Conservation (phyloP, 30 jellyfish, hydroid and myxozoan genomes). For the Mastigias papua region DNA sequence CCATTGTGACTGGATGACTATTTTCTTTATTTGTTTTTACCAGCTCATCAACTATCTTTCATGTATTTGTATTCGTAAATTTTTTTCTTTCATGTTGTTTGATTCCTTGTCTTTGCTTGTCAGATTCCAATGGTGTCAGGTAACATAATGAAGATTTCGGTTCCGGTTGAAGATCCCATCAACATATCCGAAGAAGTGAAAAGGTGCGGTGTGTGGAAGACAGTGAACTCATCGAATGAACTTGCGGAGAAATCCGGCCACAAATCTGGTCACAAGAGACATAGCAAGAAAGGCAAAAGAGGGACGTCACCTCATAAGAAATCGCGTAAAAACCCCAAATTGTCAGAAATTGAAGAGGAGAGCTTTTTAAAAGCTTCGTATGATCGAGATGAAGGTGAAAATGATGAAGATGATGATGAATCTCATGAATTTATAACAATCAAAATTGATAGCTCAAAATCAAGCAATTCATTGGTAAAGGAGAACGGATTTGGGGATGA, state of each 20-base stretch:
- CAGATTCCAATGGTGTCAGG: slow-evolving; percentile 78
- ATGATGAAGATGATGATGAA: slow-evolving; percentile 38
- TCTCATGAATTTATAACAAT: slow-evolving; percentile 68
- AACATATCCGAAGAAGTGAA: slow-evolving; percentile 77
- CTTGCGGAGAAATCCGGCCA: slow-evolving; percentile 41
- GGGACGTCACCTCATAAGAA: not conserved
- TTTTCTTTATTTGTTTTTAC: no score
- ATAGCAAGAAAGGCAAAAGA: slow-evolving; percentile 6
- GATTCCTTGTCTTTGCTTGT: no score
- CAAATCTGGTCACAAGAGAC: slow-evolving; percentile 14
- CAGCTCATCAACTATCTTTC: no score
- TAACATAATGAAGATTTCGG: slow-evolving; percentile 69
- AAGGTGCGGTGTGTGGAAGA: slow-evolving; percentile 80
- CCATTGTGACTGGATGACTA: no score
- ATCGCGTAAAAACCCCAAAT: slow-evolving; percentile 33
- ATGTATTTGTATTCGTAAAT: no score
- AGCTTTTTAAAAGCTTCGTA: slow-evolving; percentile 18
- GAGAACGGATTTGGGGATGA: not conserved
- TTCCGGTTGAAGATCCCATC: slow-evolving; percentile 75
- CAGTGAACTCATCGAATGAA: slow-evolving; percentile 75
- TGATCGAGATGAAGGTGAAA: slow-evolving; percentile 43
- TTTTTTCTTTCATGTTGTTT: no score
- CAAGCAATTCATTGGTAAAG: slow-evolving; percentile 1
- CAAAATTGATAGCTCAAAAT: slow-evolving; percentile 51
- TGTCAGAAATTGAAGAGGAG: slow-evolving; percentile 77